phyloP scores from a whole-genome alignment of 2,113 vertebrate species.

The Odocoileus virginianus region DNA sequence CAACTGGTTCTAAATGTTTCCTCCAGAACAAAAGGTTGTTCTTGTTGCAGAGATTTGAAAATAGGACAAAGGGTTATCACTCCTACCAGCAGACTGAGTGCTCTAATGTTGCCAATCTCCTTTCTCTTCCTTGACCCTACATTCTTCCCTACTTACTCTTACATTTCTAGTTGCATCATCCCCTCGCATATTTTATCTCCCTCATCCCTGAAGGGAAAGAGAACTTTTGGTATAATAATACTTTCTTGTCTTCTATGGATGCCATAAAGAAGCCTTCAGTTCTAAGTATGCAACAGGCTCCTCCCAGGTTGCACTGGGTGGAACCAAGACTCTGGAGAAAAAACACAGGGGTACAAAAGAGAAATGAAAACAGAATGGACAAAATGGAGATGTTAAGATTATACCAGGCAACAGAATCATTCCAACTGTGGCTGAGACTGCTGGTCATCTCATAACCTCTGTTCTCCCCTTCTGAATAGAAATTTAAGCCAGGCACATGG shows the following conservation, averaged over 20 bases:
- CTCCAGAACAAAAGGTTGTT: neutral
- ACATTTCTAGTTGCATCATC: neutral
- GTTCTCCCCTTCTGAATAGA: neutral
- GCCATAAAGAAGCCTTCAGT: neutral
- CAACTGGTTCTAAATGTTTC: neutral
- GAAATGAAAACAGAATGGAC: neutral
- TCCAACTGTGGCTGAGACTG: neutral
- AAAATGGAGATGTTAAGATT: neutral
- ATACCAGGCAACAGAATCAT: neutral
- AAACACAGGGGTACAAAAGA: neutral
- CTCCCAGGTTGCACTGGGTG: neutral
- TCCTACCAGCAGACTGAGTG: neutral
- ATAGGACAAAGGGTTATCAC: conserved; percentile 5
- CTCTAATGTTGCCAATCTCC: neutral
- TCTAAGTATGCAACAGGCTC: neutral
- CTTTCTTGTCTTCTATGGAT: neutral
- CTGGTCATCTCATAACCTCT: neutral
- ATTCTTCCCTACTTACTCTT: neutral
- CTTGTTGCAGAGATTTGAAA: neutral
- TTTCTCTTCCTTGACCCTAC: neutral
- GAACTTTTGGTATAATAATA: neutral
- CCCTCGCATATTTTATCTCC: neutral
- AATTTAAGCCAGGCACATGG: neutral
- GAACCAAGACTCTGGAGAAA: neutral
- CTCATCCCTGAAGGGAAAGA: neutral